A percentile compares a stretch with the other conserved stretches of the same genome.
phyloP scores from a whole-genome alignment of 2,888 invertebrate genomes.

The Aphrophora alni region DNA sequence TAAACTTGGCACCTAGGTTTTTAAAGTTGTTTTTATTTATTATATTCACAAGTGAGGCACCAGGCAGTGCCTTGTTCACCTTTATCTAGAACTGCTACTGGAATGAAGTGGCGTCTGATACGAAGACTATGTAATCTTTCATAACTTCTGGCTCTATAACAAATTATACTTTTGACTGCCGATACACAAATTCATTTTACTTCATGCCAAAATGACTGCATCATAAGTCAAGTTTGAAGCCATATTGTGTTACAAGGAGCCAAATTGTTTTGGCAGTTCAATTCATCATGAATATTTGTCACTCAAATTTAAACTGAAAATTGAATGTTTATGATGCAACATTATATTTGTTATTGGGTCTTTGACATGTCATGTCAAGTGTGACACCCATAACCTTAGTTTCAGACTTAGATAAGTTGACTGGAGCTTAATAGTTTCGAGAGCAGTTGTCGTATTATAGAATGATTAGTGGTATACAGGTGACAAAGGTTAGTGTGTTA shows the following conservation, averaged over 20 bases:
- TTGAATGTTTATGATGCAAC: background rate
- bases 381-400: background rate
- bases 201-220: no score
- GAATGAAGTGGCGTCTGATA: no score
- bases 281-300: background rate
- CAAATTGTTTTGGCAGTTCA: background rate
- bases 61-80: no score
- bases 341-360: background rate
- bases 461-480: constrained; percentile 3
- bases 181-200: no score
- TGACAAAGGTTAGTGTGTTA: constrained; percentile 9
- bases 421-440: background rate
- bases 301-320: background rate
- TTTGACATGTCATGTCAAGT: background rate
- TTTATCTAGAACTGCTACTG: no score
- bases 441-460: background rate
- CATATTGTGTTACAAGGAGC: background rate
- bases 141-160: no score
- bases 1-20: no score
- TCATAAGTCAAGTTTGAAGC: no score
- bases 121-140: no score
- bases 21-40: no score
- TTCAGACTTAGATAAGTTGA: background rate
- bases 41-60: no score
- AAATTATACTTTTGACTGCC: no score